Base-by-base conservation (phyloP, 1,140 invertebrate species). In the Macrobrachium nipponense region DNA sequence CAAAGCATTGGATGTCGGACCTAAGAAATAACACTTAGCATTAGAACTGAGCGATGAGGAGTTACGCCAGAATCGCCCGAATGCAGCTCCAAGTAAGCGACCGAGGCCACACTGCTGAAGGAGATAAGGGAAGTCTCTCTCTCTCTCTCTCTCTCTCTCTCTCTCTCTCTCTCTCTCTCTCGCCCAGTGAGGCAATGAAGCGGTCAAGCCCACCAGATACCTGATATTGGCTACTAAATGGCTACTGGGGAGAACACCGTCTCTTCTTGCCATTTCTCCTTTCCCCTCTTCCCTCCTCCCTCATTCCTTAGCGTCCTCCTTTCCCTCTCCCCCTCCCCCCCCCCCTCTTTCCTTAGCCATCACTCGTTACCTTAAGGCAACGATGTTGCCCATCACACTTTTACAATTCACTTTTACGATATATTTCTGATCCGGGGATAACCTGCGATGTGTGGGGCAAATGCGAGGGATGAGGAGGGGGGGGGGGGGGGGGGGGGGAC, bases 211-310 rank as follows among this genome's bases (percentile, higher is more conserved):
- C 44, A 36, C 61, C 82, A 68, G 82, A 85, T 85, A 85, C 82
- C 82, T 85, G 82, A 85, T 78, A 85, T 77, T 85, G 75, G 82
- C 75, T 79, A 85, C 82, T 85, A 85, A 85, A 79, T 79, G 62
- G 82, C 82, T 85, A 85, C 82, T 78, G 82, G 75, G 82, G 62
- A 85, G 75, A 85, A 36, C 27, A 36, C 27, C 17, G 62, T 62
- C 23, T 51, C 51, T 73, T 36, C 70, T 73, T 15, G 51, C 82
- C 20, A 36, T 36, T 36, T 36, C 36, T 58, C 36, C 58, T 70
- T 73, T n/a, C 58, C 14, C 61, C 78, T 20, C 75, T 17, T 60
- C 51, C 43, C 62, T n/a, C 27, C 79, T 44, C 36, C 60, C 12
- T 64, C 80, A 36, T 36, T 70, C 82, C 64, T 58, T 23, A 43